phyloP scores from a whole-genome alignment of 2,113 vertebrate species.

The Pseudois nayaur region DNA sequence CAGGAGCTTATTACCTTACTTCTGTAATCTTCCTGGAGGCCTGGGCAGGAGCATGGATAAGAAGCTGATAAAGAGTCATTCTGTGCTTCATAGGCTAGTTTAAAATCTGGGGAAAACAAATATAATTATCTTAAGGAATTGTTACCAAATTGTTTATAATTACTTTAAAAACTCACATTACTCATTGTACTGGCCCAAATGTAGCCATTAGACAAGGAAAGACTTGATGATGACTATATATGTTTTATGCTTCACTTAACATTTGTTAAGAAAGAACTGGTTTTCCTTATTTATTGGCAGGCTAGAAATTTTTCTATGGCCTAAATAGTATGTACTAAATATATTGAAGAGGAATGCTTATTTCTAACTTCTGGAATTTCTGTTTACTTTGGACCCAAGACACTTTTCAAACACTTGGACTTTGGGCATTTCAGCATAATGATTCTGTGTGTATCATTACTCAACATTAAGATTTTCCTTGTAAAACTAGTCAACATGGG shows the following conservation, averaged over 20 bases:
- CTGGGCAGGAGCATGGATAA: neutral
- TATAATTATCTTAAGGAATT: conserved; percentile 2
- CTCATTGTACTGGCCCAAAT: neutral
- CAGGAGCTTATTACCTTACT: neutral
- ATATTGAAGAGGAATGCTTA: neutral
- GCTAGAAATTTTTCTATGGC: neutral
- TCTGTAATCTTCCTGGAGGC: neutral
- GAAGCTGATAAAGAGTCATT: neutral
- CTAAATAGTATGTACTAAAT: neutral
- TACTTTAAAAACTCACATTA: neutral
- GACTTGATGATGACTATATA: neutral
- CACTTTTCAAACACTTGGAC: neutral
- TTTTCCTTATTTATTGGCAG: neutral
- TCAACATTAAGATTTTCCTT: neutral
- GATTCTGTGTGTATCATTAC: neutral
- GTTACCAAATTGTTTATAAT: neutral
- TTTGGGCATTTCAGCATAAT: neutral
- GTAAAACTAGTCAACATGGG: neutral
- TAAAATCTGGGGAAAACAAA: neutral
- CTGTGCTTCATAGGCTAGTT: neutral
- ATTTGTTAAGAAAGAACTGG: neutral
- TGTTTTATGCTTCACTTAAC: neutral
- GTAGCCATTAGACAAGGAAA: neutral
- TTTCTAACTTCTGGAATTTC: neutral
- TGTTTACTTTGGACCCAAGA: neutral